Evolutionary conservation across 2,888 invertebrate species (phyloP).

Genomic region (Malachius bipustulatus): DNA sequence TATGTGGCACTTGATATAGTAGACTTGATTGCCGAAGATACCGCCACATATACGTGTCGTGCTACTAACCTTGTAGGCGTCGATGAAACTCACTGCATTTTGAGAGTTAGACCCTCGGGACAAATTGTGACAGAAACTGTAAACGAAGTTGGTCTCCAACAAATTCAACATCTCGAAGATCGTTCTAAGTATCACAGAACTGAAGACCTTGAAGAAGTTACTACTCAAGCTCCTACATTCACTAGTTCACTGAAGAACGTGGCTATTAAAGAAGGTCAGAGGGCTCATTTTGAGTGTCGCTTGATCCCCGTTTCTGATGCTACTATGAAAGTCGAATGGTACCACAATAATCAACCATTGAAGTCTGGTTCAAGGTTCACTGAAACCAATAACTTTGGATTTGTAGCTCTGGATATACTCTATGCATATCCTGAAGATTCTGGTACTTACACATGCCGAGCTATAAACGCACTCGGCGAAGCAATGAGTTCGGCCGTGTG

Average conservation of each 20-base stretch:
- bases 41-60: slow-evolving; percentile 85
- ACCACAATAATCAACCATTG: slow-evolving; percentile 78
- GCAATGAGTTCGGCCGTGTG: slow-evolving; percentile 86
- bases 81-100: slow-evolving; percentile 68
- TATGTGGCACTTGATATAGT: slow-evolving; percentile 95
- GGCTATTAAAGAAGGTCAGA: slow-evolving; percentile 86
- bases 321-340: slow-evolving; percentile 92
- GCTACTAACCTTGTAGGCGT: slow-evolving; percentile 84
- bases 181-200: slow-evolving; percentile 62
- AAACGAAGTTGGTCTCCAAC: slow-evolving; percentile 78
- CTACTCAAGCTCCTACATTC: slow-evolving; percentile 85
- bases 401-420: slow-evolving; percentile 91
- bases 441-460: slow-evolving; percentile 89
- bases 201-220: slow-evolving; percentile 68
- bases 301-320: slow-evolving; percentile 89
- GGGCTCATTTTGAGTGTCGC: slow-evolving; percentile 89
- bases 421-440: slow-evolving; percentile 93
- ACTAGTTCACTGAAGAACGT: slow-evolving; percentile 85
- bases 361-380: slow-evolving; percentile 92
- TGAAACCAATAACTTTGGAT: slow-evolving; percentile 94
- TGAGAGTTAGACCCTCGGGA: slow-evolving; percentile 62
- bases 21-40: slow-evolving; percentile 92
- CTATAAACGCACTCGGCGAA: slow-evolving; percentile 83
- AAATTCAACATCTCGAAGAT: slow-evolving; percentile 83
- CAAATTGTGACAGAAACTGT: slow-evolving; percentile 77